Conservation (phyloP, 1,140 invertebrate genomes). For the Hycleus cichorii region DNA sequence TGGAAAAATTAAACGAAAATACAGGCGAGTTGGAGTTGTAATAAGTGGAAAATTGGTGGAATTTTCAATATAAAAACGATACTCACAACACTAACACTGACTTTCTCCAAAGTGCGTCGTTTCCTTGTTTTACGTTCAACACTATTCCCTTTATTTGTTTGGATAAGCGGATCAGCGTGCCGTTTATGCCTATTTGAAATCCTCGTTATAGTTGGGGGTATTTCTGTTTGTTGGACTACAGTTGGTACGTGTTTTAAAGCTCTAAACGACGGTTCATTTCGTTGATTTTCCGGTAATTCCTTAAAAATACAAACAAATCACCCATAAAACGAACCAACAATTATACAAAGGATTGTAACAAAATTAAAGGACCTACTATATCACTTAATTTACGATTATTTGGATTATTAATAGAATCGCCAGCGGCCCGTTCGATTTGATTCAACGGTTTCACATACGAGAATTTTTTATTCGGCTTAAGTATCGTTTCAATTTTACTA, state of each 20-base stretch:
- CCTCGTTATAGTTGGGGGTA: slow-evolving; percentile 13
- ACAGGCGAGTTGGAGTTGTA: background rate
- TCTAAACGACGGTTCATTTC: slow-evolving; percentile 23
- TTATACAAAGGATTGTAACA: too few relatives aligned
- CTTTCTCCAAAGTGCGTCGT: slow-evolving; percentile 48
- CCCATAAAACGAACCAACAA: background rate
- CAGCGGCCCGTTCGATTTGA: too few relatives aligned
- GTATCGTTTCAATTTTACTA: too few relatives aligned
- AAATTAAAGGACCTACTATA: too few relatives aligned
- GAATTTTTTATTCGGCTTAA: too few relatives aligned
- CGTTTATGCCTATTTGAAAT: slow-evolving; percentile 33
- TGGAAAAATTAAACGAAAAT: background rate
- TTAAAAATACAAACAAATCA: slow-evolving; percentile 9
- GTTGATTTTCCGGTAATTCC: slow-evolving; percentile 35
- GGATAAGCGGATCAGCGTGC: slow-evolving; percentile 21
- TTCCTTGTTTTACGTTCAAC: slow-evolving; percentile 44
- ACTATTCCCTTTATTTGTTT: slow-evolving; percentile 17
- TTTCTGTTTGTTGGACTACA: background rate
- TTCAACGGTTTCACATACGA: too few relatives aligned
- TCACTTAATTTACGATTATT: too few relatives aligned
- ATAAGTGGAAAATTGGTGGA: background rate
- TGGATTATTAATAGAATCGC: too few relatives aligned
- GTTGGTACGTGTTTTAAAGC: slow-evolving; percentile 13
- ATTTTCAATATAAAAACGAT: slow-evolving; percentile 1
- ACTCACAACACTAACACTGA: slow-evolving; percentile 37